A percentile compares a stretch with the other conserved stretches of the same genome.
Conservation (phyloP, 2,888 invertebrate species). For the Laothoe populi region DNA sequence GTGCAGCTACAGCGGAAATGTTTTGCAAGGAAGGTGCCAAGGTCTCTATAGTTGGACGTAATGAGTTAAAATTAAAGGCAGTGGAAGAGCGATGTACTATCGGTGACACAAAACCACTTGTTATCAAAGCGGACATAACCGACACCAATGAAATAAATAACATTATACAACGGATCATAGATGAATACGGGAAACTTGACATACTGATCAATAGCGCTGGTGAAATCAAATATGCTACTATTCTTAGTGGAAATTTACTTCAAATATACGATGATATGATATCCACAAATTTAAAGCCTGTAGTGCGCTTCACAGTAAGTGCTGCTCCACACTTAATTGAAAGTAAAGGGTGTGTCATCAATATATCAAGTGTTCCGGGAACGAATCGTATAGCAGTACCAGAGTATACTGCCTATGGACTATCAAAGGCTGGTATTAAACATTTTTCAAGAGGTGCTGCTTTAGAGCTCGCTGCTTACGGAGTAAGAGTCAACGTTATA, state of each 20-base stretch:
- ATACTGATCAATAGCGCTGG: conserved; percentile 48
- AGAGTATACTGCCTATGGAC: conserved; percentile 31
- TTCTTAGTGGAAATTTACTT: conserved; percentile 33
- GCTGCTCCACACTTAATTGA: conserved; percentile 39
- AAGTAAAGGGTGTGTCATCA: conserved; percentile 47
- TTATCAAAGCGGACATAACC: conserved; percentile 40
- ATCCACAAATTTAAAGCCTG: conserved; percentile 39
- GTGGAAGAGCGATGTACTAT: conserved; percentile 33
- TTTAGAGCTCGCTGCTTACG: conserved; percentile 83
- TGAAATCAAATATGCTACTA: conserved; percentile 24
- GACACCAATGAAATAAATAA: conserved; percentile 36
- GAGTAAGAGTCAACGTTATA: conserved; percentile 87
- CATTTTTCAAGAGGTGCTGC: conserved; percentile 89
- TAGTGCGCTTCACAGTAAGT: conserved; percentile 35
- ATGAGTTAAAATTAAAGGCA: conserved; percentile 44
- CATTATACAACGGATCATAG: conserved; percentile 42
- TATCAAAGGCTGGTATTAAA: conserved; percentile 65
- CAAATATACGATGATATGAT: conserved; percentile 39
- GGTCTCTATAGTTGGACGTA: conserved; percentile 53
- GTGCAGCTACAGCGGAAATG: conserved; percentile 51
- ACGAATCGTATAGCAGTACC: conserved; percentile 1
- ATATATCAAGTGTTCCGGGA: conserved; percentile 36
- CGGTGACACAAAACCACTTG: conserved; percentile 30
- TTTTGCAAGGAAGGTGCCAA: conserved; percentile 56
- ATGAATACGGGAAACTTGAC: conserved; percentile 43